A percentile compares a stretch with the other conserved stretches of the same genome.
phyloP scores from a whole-genome alignment of 2,888 invertebrate species.

The Callinectes sapidus region DNA sequence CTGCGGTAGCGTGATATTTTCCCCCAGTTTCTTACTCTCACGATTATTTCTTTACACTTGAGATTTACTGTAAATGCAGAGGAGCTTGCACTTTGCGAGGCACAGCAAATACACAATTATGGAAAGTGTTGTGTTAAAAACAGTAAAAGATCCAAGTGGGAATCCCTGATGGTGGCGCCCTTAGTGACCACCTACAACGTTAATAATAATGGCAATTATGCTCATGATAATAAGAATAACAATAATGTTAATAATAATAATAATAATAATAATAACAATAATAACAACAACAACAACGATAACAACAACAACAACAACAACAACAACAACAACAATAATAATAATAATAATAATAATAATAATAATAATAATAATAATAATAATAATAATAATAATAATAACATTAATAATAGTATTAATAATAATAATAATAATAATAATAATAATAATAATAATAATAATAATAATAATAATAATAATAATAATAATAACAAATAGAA shows the following conservation, averaged over 20 bases:
- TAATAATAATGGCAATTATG: no score
- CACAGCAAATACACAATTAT: no score
- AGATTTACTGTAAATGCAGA: no score
- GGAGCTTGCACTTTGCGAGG: no score
- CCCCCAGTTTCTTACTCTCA: no score
- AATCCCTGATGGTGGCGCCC: no score
- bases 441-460: neutral
- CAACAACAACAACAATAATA: neutral
- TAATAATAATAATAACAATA: neutral
- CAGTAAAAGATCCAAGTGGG: no score
- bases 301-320: neutral
- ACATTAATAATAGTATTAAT: neutral
- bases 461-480: neutral
- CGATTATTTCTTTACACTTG: no score
- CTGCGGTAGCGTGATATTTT: no score
- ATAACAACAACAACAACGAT: neutral
- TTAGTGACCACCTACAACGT: no score
- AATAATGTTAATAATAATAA: neutral
- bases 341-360: slow-evolving; percentile 38
- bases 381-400: slow-evolving; percentile 38
- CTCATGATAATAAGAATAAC: no score
- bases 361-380: slow-evolving; percentile 39
- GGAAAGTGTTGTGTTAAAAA: no score
- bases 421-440: neutral
- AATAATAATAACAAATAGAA: neutral